phyloP scores from a whole-genome alignment of 2,113 vertebrate genomes.

The Pluvianellus socialis region DNA sequence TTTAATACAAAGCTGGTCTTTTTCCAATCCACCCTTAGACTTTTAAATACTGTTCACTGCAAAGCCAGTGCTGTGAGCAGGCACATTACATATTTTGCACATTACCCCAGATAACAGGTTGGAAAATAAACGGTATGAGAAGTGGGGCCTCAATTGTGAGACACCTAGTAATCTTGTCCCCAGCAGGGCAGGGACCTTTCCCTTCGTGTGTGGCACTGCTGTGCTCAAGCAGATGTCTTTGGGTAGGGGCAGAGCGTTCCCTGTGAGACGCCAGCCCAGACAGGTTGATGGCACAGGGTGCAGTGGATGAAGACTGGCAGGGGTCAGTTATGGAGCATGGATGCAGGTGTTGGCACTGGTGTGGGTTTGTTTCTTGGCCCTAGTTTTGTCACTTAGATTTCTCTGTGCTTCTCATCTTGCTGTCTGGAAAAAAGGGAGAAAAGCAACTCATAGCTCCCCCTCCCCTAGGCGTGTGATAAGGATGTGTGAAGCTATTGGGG shows the following conservation, averaged over 20 bases:
- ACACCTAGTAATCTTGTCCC: not conserved
- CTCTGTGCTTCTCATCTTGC: not conserved
- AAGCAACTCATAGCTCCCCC: not conserved
- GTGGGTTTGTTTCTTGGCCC: not conserved
- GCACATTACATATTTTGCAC: not conserved
- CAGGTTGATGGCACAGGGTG: fast-evolving
- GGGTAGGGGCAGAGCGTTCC: not conserved
- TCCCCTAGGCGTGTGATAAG: not conserved
- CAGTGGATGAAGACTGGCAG: not conserved
- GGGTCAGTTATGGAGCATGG: not conserved
- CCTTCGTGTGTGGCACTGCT: not conserved
- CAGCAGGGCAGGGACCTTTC: not conserved
- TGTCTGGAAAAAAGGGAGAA: not conserved
- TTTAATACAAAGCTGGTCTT: not conserved
- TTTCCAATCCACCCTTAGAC: not conserved
- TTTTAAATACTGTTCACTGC: not conserved
- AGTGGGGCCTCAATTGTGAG: not conserved
- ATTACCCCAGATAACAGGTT: not conserved
- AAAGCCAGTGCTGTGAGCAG: not conserved
- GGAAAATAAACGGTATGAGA: not conserved
- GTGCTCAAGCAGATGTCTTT: not conserved
- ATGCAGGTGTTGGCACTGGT: not conserved
- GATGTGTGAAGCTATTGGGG: not conserved
- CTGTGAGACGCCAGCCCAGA: fast-evolving
- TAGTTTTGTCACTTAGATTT: not conserved